These are phyloP conservation scores for Palythoa grandis DNA, from an alignment of 92 coral and sea anemone species.

Conservation along the genomic window DNA sequence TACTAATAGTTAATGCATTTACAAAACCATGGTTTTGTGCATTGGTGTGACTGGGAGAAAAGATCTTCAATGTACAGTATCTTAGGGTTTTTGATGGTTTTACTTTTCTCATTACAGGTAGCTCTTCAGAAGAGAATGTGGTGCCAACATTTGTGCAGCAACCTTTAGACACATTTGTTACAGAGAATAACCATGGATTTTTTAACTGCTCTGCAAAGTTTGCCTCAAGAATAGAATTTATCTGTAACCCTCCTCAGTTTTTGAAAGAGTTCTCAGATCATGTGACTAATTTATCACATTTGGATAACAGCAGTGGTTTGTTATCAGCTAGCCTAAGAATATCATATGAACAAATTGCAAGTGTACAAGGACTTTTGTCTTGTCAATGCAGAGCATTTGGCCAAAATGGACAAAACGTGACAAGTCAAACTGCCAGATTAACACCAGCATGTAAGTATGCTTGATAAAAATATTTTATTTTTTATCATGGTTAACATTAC, in stretches of 20 bases:
- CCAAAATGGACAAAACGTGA: not conserved
- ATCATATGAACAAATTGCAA: slow-evolving; percentile 1
- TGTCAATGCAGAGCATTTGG: slow-evolving; percentile 22
- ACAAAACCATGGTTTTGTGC: no score
- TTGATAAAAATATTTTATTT: not conserved
- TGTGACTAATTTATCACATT: not conserved
- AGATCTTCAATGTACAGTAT: no score
- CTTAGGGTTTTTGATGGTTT: not conserved
- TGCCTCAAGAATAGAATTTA: slow-evolving; percentile 20
- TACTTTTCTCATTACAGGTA: slow-evolving; percentile 7
- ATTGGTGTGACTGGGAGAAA: no score
- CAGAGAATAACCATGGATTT: not conserved
- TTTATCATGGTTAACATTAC: no score
- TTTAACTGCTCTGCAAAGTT: slow-evolving; percentile 39
- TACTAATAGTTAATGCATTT: no score
- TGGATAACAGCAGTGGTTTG: slow-evolving; percentile 16
- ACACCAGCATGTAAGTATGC: slow-evolving; percentile 17
- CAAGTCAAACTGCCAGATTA: slow-evolving; percentile 15
- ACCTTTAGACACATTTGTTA: slow-evolving; percentile 5
- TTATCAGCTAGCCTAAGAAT: slow-evolving; percentile 13
- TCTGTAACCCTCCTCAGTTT: slow-evolving; percentile 12
- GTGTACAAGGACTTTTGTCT: not conserved
- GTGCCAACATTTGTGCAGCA: slow-evolving; percentile 20
- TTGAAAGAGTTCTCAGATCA: not conserved
- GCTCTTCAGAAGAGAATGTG: slow-evolving; percentile 4